Conservation (phyloP, 2,113 vertebrate genomes). For the Leucosticte australis region DNA sequence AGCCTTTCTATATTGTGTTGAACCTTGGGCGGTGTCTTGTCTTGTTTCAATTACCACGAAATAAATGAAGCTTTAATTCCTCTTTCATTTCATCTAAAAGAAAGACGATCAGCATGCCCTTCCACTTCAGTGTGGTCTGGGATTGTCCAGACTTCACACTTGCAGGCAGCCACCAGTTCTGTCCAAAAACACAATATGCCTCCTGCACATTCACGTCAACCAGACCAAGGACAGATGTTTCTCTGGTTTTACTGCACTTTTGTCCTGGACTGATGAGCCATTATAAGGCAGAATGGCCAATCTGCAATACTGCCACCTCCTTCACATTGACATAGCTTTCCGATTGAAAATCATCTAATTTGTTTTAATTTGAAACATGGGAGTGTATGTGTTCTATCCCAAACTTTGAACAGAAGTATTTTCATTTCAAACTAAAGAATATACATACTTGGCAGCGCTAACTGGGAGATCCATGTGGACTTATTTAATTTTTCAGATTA, state of each 20-base stretch:
- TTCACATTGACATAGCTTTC: background rate
- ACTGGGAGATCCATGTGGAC: background rate
- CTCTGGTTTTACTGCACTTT: background rate
- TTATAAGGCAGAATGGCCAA: background rate
- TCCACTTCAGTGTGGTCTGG: slow-evolving; percentile 31
- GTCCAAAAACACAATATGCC: background rate
- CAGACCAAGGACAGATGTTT: background rate
- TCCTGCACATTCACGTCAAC: background rate
- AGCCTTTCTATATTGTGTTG: background rate
- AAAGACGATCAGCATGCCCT: background rate
- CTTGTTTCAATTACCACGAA: slow-evolving; percentile 37
- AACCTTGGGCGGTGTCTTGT: background rate
- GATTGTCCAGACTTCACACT: background rate
- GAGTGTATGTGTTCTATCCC: background rate
- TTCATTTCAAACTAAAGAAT: background rate
- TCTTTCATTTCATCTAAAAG: background rate
- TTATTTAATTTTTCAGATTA: slow-evolving; percentile 24
- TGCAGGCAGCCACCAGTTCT: background rate
- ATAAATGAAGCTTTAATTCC: slow-evolving; percentile 35
- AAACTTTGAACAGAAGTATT: background rate
- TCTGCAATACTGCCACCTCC: background rate
- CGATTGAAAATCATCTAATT: background rate
- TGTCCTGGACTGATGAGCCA: background rate
- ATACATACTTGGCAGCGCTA: background rate
- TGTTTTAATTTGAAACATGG: background rate